phyloP scores from a whole-genome alignment of 2,888 invertebrate species.

The Microchrysa polita region DNA sequence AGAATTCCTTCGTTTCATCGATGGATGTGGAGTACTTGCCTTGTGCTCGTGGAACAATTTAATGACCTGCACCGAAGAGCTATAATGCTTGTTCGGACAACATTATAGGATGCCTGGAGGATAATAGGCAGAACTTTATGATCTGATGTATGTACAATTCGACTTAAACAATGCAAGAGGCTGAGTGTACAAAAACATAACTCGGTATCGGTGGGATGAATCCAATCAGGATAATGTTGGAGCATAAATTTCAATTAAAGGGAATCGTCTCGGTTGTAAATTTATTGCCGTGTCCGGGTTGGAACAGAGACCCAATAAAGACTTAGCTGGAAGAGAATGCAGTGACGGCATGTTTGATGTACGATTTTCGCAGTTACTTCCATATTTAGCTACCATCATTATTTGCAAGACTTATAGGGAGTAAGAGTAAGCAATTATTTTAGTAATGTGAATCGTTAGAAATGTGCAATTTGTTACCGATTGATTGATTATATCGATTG shows the following conservation, averaged over 20 bases:
- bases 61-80: constrained; percentile 40
- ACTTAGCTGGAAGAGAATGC: background rate
- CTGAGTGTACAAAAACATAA: constrained; percentile 23
- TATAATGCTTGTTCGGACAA: constrained; percentile 43
- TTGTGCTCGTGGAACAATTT: constrained; percentile 27
- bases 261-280: constrained; percentile 41
- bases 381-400: background rate
- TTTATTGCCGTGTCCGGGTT: constrained; percentile 35
- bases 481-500: constrained; percentile 19
- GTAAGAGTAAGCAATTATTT: constrained; percentile 19
- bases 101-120: constrained; percentile 33
- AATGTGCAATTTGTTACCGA: constrained; percentile 8
- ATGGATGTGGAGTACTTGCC: background rate
- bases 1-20: background rate
- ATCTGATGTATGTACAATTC: constrained; percentile 38
- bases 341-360: background rate
- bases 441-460: constrained; percentile 7
- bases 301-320: constrained; percentile 35
- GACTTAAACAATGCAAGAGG: constrained; percentile 35
- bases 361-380: background rate
- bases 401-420: background rate
- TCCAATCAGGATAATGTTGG: constrained; percentile 47
- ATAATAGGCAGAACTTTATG: constrained; percentile 38
- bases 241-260: constrained; percentile 49
- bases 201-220: constrained; percentile 30